Percentiles rank a stretch among this genome's conserved stretches.
Evolutionary conservation across 2,888 invertebrate species (phyloP).

Genomic region (Odontocerum albicorne): DNA sequence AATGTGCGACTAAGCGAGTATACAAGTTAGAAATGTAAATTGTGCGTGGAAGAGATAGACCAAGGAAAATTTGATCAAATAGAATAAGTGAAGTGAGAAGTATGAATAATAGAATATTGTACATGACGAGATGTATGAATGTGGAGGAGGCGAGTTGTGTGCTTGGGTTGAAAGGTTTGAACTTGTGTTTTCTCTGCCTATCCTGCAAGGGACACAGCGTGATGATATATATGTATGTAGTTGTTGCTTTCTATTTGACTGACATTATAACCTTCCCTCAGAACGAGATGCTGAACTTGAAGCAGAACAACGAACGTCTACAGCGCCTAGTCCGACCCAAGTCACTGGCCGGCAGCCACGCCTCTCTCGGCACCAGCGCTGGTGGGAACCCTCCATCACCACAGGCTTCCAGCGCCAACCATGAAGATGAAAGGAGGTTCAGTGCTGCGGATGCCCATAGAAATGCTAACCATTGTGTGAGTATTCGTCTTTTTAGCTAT

Average conservation of each 20-base stretch:
- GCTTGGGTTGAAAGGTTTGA: too few relatives aligned
- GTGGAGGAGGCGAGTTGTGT: too few relatives aligned
- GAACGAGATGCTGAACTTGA: conserved; percentile 95
- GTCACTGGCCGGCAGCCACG: conserved; percentile 64
- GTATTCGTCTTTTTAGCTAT: conserved; percentile 6
- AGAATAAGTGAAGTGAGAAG: too few relatives aligned
- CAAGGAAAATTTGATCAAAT: too few relatives aligned
- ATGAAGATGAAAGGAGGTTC: conserved; percentile 51
- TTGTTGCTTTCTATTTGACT: conserved; percentile 1
- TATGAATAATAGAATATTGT: too few relatives aligned
- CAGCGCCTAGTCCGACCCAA: conserved; percentile 80
- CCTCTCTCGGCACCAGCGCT: conserved; percentile 55
- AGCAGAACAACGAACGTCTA: conserved; percentile 94
- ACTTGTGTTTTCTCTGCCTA: too few relatives aligned
- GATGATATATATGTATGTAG: too few relatives aligned
- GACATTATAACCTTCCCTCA: conserved; percentile 47
- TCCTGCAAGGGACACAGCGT: too few relatives aligned
- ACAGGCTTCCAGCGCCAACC: conserved; percentile 12
- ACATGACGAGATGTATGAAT: too few relatives aligned
- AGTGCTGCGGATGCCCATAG: conserved; percentile 61
- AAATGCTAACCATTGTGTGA: conserved; percentile 41
- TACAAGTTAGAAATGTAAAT: too few relatives aligned
- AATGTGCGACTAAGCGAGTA: too few relatives aligned
- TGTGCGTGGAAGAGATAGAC: too few relatives aligned
- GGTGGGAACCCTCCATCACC: conserved; percentile 10